phyloP scores from a whole-genome alignment of 2,113 vertebrate genomes.

The Pelvicachromis taeniatus region DNA sequence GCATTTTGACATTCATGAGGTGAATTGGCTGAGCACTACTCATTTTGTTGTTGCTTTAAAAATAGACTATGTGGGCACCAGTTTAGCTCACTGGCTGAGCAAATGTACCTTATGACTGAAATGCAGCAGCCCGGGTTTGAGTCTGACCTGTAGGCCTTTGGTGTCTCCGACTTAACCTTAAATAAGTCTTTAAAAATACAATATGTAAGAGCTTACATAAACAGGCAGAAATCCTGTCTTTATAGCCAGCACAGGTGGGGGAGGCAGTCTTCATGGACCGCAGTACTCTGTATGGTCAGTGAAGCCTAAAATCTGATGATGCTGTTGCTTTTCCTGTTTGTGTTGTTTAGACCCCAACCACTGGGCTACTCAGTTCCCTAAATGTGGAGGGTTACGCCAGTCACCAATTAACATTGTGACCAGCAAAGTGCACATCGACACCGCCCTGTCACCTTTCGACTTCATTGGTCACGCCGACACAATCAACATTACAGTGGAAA shows the following conservation, averaged over 20 bases:
- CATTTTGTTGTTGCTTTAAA: neutral
- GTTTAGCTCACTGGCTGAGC: too few relatives aligned
- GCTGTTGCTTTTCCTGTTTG: neutral
- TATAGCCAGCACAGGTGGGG: neutral
- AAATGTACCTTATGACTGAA: too few relatives aligned
- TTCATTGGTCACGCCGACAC: slow-evolving; percentile 74
- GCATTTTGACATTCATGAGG: neutral
- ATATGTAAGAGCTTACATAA: neutral
- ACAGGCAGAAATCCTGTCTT: neutral
- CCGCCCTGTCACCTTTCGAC: slow-evolving; percentile 60
- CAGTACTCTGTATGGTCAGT: neutral
- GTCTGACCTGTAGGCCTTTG: neutral
- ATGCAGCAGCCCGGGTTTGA: neutral
- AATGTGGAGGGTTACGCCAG: slow-evolving; percentile 71
- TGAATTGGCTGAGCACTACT: neutral
- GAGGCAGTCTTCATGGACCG: neutral
- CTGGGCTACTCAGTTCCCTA: slow-evolving; percentile 51
- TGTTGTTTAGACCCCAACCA: slow-evolving; percentile 66
- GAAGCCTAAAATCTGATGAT: neutral
- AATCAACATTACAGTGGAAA: slow-evolving; percentile 67
- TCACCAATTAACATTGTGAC: slow-evolving; percentile 87
- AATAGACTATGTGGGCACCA: neutral
- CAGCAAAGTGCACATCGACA: slow-evolving; percentile 37
- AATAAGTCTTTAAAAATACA: neutral
- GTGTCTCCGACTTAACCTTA: too few relatives aligned